These are phyloP conservation scores for Chloroceryle amazona DNA, from an alignment of 2,797 vertebrate species.

Conservation along the genomic window DNA sequence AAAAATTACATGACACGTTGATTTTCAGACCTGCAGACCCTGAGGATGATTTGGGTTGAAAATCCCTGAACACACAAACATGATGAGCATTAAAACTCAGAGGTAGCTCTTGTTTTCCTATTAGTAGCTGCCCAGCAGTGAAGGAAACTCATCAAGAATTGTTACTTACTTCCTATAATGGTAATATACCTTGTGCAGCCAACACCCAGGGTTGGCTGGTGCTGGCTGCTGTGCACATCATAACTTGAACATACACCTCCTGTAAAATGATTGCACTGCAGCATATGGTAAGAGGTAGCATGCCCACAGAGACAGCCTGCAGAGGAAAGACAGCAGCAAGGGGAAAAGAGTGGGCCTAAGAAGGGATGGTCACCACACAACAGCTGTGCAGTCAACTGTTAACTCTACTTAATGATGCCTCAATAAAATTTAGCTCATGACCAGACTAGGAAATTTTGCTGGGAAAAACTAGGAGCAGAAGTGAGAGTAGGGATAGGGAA, in stretches of 20 bases:
- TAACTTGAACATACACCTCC: not conserved
- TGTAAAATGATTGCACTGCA: not conserved
- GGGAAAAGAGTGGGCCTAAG: not conserved
- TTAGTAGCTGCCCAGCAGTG: not conserved
- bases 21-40: not conserved
- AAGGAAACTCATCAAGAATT: not conserved
- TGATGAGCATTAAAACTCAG: not conserved
- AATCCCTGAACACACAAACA: not conserved
- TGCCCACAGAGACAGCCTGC: not conserved
- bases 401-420: not conserved
- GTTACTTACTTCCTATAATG: not conserved
- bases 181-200: not conserved
- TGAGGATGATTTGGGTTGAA: not conserved
- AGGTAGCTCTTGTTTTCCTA: not conserved
- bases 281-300: not conserved
- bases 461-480: not conserved
- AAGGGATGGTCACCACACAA: not conserved
- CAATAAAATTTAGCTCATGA: not conserved
- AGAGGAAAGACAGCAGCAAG: not conserved
- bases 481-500: not conserved
- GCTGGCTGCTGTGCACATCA: not conserved
- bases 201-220: not conserved
- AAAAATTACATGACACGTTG: not conserved
- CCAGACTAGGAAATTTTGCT: not conserved
- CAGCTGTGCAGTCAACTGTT: not conserved